Base-by-base conservation (phyloP, 2,888 invertebrate genomes). In the Watsonalla binaria region DNA sequence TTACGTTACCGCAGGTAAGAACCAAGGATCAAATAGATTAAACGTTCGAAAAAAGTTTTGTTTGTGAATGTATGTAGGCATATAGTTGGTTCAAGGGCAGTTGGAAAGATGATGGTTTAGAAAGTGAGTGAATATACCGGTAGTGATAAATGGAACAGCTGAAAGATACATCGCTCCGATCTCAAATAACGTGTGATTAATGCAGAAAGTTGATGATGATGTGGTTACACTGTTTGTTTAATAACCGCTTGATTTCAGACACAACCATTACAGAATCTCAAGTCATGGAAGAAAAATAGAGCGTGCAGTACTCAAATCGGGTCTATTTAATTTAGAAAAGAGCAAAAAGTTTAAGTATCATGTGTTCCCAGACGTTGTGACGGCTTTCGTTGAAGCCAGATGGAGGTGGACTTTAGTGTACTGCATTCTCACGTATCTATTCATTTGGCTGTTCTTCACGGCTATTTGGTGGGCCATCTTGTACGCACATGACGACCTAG, bases 361-460 rank as follows among this genome's bases (percentile, higher is more conserved):
- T 39, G 95, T 93, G 58, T 87, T 95, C 37, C 94, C 94, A 69
- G 95, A 96, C 76, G 91, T 95, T 56, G 96, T 96, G 82, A 96
- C 96, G 6, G 94, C 94, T 0, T 86, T 97, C 60, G 94, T 97
- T 33, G 96, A 96, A 81, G 93, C 95, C 0, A 94, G 94, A 82
- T 98, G 98, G 98, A 93, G 97, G 47, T 97, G 96, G 95, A 97
- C 97, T 5, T 82, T 98, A 39, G 74, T 96, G 34, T 94, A 96
- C 54, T 97, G 97, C 80, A 94, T 95, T n/a, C 82, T 96, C 57
- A 95, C 95, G 52, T 98, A 97, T 79, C 92, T 97, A 45, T 85
- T 95, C 8, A 96, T 96, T 15, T 98, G 98, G 98, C 82, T 97
- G 49, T 87, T 93, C 14, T 98, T 98, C 80, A 97, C 97, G 0